Conservation (phyloP, 1,140 invertebrate genomes). For the Chironomus tepperi region DNA sequence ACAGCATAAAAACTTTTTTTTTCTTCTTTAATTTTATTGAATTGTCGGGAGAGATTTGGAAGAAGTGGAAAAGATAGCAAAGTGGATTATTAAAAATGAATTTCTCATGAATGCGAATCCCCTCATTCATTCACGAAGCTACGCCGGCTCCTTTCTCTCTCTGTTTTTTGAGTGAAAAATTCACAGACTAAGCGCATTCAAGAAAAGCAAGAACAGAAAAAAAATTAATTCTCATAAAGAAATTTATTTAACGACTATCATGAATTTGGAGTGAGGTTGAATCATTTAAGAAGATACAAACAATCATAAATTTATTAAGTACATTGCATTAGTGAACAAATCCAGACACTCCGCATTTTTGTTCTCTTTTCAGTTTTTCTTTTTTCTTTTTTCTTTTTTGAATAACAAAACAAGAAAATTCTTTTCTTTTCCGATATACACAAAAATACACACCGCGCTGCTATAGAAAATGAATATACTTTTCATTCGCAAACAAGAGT, state of each 20-base stretch:
- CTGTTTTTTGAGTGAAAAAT: no score
- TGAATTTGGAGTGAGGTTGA: neutral
- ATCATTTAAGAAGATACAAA: constrained; percentile 6
- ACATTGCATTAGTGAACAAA: constrained; percentile 21
- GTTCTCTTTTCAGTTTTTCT: no score
- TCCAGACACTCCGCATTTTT: constrained; percentile 15
- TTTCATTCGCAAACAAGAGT: no score
- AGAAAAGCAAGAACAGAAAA: no score
- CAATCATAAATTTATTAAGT: constrained; percentile 24
- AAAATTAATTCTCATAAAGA: no score
- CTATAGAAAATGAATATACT: neutral
- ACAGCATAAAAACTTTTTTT: neutral
- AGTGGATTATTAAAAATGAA: constrained; percentile 9
- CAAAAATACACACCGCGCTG: neutral
- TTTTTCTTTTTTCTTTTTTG: no score
- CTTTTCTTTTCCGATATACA: neutral
- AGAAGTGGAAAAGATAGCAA: neutral
- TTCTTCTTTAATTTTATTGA: no score
- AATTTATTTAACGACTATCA: neutral
- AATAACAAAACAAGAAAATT: neutral
- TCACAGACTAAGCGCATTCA: no score
- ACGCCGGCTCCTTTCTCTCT: no score
- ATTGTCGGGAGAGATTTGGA: no score
- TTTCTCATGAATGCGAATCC: neutral
- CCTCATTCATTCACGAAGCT: neutral